phyloP scores from a whole-genome alignment of 2,113 vertebrate species.

The Bucco capensis region DNA sequence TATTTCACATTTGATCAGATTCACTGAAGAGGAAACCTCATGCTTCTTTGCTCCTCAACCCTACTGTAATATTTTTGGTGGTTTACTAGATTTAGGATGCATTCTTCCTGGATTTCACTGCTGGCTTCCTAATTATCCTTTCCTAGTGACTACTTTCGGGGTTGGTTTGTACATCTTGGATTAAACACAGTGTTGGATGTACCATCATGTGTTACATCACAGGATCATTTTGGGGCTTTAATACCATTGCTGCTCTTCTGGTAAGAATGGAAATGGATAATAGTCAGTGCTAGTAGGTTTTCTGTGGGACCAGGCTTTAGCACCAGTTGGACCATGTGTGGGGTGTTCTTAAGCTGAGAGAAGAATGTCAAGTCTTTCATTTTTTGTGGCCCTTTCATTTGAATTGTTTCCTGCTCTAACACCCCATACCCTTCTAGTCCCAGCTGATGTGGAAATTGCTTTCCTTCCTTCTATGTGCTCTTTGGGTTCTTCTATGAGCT shows the following conservation, averaged over 20 bases:
- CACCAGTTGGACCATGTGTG: background rate
- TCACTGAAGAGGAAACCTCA: background rate
- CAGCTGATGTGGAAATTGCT: background rate
- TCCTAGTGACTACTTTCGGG: background rate
- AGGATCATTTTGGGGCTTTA: background rate
- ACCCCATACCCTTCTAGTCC: background rate
- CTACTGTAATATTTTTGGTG: background rate
- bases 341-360: background rate
- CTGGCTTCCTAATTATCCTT: background rate
- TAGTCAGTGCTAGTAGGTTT: background rate
- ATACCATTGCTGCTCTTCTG: background rate
- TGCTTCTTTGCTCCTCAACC: background rate
- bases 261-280: background rate
- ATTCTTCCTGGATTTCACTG: background rate
- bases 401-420: background rate
- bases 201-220: background rate
- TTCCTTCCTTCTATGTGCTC: background rate
- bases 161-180: background rate
- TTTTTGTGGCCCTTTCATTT: background rate
- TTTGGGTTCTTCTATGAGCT: background rate
- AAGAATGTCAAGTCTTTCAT: background rate
- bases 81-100: background rate
- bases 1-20: background rate
- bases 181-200: background rate
- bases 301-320: background rate